Evolutionary conservation across 2,113 vertebrate genomes (phyloP).

Genomic region (Urocolius indicus): DNA sequence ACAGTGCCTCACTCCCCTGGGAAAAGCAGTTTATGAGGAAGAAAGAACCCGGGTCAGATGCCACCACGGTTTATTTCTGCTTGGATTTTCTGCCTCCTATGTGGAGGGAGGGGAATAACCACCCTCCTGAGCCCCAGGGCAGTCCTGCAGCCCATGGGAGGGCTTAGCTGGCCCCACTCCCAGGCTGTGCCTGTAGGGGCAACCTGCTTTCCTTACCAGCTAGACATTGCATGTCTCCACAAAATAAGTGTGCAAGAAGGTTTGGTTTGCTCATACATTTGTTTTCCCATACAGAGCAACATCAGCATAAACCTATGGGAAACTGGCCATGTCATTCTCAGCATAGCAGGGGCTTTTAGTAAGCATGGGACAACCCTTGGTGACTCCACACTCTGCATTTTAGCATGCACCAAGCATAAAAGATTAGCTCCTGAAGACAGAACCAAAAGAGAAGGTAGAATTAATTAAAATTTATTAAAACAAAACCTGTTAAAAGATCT

Average conservation of each 20-base stretch:
- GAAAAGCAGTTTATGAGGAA: not conserved
- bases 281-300: not conserved
- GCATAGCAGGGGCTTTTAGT: not conserved
- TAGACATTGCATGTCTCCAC: not conserved
- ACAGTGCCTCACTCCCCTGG: not conserved
- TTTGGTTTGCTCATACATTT: not conserved
- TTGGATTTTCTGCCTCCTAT: not conserved
- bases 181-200: too few species aligned
- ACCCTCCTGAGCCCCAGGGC: too few species aligned
- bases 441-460: not conserved
- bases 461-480: constrained; percentile 29
- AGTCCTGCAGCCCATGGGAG: not conserved
- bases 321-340: not conserved
- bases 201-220: too few species aligned
- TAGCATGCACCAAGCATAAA: not conserved
- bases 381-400: not conserved
- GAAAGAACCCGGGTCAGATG: not conserved
- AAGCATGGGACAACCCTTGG: not conserved
- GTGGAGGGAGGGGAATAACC: too few species aligned
- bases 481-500: not conserved
- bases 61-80: constrained; percentile 30
- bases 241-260: not conserved
- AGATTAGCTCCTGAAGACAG: not conserved
- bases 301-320: not conserved
- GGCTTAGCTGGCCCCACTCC: not conserved